phyloP scores from a whole-genome alignment of 2,888 invertebrate genomes.

The Eulithis prunata region DNA sequence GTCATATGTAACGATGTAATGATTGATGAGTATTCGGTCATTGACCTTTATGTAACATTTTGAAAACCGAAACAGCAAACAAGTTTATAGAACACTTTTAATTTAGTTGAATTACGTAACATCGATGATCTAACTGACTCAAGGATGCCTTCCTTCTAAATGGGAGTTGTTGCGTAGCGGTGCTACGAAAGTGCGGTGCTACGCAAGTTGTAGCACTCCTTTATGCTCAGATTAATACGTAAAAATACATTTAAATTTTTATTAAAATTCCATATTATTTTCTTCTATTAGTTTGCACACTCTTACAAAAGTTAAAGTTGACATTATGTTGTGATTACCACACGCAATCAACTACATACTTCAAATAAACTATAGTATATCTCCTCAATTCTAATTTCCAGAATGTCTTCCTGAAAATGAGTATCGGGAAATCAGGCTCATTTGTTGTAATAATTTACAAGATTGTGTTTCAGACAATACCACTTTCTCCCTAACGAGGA shows the following conservation, averaged over 20 bases:
- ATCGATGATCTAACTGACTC: background rate
- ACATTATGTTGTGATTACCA: no score
- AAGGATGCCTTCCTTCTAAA: slow-evolving; percentile 13
- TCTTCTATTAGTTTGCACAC: background rate
- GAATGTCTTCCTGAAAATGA: no score
- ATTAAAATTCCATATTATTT: background rate
- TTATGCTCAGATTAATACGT: background rate
- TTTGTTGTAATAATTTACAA: no score
- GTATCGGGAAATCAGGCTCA: background rate
- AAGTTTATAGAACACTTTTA: slow-evolving; percentile 1
- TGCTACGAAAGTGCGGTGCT: slow-evolving; percentile 42
- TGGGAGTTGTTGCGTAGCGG: slow-evolving; percentile 35
- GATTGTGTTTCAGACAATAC: background rate
- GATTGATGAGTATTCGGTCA: slow-evolving; percentile 35
- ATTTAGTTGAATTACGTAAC: background rate
- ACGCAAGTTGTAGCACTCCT: slow-evolving; percentile 35
- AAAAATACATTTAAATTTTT: background rate
- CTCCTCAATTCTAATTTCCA: no score
- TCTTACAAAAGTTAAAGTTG: no score
- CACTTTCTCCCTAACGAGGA: slow-evolving; percentile 28
- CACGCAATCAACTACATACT: no score
- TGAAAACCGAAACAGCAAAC: background rate
- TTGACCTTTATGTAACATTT: slow-evolving; percentile 28
- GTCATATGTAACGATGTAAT: slow-evolving; percentile 45
- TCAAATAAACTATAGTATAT: no score